Base-by-base conservation (phyloP, 2,113 vertebrate species). In the Narcine bancroftii region DNA sequence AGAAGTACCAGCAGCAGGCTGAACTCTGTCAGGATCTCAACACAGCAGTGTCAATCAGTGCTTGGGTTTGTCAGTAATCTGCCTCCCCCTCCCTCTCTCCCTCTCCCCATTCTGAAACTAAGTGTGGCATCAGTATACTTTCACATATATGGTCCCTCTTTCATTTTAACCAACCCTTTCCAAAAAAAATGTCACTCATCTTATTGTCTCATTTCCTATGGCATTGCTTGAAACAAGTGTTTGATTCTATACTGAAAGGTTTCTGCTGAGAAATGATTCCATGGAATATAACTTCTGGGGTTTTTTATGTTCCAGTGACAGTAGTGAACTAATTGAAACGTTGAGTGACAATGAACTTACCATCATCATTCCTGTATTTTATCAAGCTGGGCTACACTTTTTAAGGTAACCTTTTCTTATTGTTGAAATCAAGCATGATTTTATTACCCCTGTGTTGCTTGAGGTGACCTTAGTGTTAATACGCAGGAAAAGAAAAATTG, bases 351-450 rank as follows among this genome's bases (percentile, higher is more conserved):
- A 99, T 94, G 94, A 92, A 85, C 96, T 95, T 81, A 94, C 94
- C 0, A 95, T 99, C 93, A 95, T 95, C 93, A 97, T 99, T 93
- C 97, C 97, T 72, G 96, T 99, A 89, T 97, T 96, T 94, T 98
- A 99, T 17, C 96, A 99, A 95, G 95, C 95, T 15, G 96, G 96
- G 93, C 94, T 99, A 92, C 95, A 96, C 92, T 98, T 99, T 94
- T 94, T 94, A 94, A 97, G 96, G 98, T 99, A 96, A 94, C 95
- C 95, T 73, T 36, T 73, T 15, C 33, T 87, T 87, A 21, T 6
- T 11, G 79, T 10, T 79, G 5, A 69, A 77, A 50, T 0, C 26
- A 85, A 36, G 53, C 81, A 26, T 6, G 9, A 47, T 5, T 79
- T 79, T 26, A 19, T 26, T 36, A 1, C 15, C 75, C 21, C 75